A percentile compares a stretch with the other conserved stretches of the same genome.
These are phyloP conservation scores for Stenodema calcarata DNA, from an alignment of 2,888 invertebrate species.

Conservation along the genomic window DNA sequence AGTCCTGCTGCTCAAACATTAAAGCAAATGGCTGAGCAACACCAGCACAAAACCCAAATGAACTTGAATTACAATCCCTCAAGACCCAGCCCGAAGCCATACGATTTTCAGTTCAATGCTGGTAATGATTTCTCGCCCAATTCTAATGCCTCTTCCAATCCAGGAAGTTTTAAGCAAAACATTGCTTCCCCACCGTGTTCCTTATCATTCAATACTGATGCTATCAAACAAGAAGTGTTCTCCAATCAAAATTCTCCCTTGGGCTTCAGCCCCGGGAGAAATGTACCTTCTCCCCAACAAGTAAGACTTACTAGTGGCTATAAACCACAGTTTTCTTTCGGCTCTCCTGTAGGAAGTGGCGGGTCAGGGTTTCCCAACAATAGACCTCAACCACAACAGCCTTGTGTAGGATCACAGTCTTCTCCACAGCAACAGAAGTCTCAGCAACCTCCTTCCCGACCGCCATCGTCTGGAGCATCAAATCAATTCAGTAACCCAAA, in stretches of 20 bases:
- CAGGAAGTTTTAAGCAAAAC: slow-evolving; percentile 22
- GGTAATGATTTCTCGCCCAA: slow-evolving; percentile 48
- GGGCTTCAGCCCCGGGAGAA: slow-evolving; percentile 58
- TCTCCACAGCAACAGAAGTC: slow-evolving; percentile 17
- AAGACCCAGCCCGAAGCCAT: slow-evolving; percentile 60
- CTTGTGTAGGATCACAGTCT: background rate
- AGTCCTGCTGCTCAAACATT: slow-evolving; percentile 94
- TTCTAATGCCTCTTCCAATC: slow-evolving; percentile 20
- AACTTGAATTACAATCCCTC: slow-evolving; percentile 66
- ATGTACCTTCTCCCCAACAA: slow-evolving; percentile 57
- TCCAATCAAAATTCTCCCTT: slow-evolving; percentile 59
- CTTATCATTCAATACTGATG: slow-evolving; percentile 58
- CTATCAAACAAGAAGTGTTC: slow-evolving; percentile 59
- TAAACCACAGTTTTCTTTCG: slow-evolving; percentile 59
- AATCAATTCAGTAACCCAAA: slow-evolving; percentile 13
- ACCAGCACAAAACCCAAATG: slow-evolving; percentile 82
- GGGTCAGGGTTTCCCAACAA: slow-evolving; percentile 63
- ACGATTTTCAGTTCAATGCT: slow-evolving; percentile 24
- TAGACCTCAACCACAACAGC: slow-evolving; percentile 13
- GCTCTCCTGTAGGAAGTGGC: slow-evolving; percentile 56
- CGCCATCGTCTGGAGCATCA: slow-evolving; percentile 53
- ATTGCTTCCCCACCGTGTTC: slow-evolving; percentile 41
- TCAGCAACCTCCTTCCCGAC: slow-evolving; percentile 30
- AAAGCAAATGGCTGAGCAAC: slow-evolving; percentile 97
- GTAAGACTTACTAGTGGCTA: slow-evolving; percentile 30